Percentiles rank a stretch among this genome's conserved stretches.
Evolutionary conservation across 2,113 vertebrate species (phyloP).

Genomic region (Emydura subglobosa): DNA sequence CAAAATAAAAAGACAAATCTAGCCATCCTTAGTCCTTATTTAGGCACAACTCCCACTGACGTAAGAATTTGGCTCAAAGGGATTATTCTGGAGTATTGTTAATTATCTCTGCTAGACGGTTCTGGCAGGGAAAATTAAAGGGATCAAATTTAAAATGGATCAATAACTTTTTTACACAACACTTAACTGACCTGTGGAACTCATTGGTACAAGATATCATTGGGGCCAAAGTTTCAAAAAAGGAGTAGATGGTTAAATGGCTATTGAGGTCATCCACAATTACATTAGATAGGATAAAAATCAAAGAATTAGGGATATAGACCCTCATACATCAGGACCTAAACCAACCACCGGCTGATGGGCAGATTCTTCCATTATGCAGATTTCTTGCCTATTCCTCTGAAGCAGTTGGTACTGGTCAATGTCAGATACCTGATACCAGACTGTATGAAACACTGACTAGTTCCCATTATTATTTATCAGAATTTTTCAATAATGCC

Average conservation of each 20-base stretch:
- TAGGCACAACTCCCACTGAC: neutral
- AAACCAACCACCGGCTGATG: neutral
- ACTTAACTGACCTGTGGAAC: neutral
- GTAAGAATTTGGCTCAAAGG: neutral
- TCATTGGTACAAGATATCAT: neutral
- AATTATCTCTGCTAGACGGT: neutral
- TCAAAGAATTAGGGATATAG: neutral
- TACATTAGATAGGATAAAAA: rapidly evolving
- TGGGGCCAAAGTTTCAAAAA: neutral
- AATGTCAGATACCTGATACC: neutral
- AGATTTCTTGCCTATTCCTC: neutral
- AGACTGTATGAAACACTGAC: neutral
- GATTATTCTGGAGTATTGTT: neutral
- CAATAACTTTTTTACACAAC: neutral
- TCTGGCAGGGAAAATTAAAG: neutral
- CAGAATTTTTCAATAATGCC: neutral
- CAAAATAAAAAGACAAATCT: neutral
- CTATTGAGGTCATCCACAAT: neutral
- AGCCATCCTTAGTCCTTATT: neutral
- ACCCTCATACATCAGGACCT: neutral
- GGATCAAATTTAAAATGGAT: neutral
- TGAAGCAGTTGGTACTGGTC: neutral
- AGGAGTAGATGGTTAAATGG: neutral
- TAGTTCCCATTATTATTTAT: neutral
- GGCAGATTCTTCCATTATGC: neutral